A percentile compares a stretch with the other conserved stretches of the same genome.
phyloP scores from a whole-genome alignment of 2,113 vertebrate genomes.

The Brevimyrus niger region DNA sequence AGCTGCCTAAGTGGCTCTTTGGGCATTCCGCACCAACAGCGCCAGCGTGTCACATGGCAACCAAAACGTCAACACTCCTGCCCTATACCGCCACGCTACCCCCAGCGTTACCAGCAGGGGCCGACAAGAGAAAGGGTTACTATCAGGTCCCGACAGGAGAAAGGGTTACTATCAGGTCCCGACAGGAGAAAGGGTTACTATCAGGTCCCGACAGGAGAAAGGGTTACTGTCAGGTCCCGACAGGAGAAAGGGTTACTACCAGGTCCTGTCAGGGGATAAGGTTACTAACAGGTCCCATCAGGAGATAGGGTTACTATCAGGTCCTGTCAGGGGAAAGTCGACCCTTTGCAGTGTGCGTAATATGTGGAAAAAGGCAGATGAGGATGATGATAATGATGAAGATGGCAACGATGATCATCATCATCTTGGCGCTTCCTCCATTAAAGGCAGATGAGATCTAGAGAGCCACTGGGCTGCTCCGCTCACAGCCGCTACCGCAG shows the following conservation, averaged over 20 bases:
- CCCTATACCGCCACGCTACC: neutral
- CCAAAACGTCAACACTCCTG: neutral
- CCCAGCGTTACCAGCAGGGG: neutral
- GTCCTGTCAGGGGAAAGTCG: neutral
- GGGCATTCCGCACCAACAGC: neutral
- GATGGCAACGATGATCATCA: neutral
- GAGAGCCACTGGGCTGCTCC: neutral
- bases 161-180: neutral
- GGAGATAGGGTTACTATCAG: neutral
- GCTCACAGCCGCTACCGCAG: slow-evolving; percentile 22
- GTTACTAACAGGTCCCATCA: neutral
- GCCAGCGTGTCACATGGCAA: neutral
- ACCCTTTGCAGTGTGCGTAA: neutral
- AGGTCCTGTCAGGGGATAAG: neutral
- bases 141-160: neutral
- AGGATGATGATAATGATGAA: neutral
- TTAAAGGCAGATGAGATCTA: neutral
- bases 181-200: neutral
- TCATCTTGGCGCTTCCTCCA: neutral
- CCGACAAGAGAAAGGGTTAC: neutral
- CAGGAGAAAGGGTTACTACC: neutral
- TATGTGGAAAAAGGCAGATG: neutral
- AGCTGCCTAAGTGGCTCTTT: neutral
- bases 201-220: neutral
- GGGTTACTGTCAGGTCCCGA: neutral